Percentiles rank a stretch among this genome's conserved stretches.
These are phyloP conservation scores for Drosophila rubida DNA, from an alignment of 2,888 invertebrate species.

Conservation along the genomic window DNA sequence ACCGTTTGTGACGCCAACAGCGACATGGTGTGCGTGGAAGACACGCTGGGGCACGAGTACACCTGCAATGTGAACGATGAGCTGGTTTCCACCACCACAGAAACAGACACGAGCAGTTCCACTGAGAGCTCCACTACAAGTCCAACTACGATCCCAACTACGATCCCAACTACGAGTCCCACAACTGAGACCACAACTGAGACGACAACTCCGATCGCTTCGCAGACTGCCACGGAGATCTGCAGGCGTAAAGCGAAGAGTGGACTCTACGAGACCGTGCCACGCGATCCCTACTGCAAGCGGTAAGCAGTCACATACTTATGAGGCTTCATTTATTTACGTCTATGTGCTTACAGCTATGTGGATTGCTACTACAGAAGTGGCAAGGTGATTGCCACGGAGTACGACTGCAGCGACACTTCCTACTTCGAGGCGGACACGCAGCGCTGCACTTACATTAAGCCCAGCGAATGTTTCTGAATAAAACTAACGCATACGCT, in stretches of 20 bases:
- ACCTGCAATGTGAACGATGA: slow-evolving; percentile 77
- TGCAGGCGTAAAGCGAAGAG: slow-evolving; percentile 52
- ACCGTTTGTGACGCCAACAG: slow-evolving; percentile 75
- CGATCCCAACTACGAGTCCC: too few relatives aligned
- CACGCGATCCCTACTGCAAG: slow-evolving; percentile 72
- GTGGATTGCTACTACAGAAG: slow-evolving; percentile 65
- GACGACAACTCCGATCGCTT: background rate
- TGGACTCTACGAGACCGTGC: slow-evolving; percentile 75
- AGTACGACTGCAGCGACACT: slow-evolving; percentile 58
- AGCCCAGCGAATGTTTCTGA: slow-evolving; percentile 66
- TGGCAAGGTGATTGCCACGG: slow-evolving; percentile 53
- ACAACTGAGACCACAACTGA: background rate
- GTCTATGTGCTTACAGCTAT: slow-evolving; percentile 67
- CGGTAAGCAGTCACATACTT: slow-evolving; percentile 62
- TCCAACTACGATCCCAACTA: background rate
- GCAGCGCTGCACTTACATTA: slow-evolving; percentile 61
- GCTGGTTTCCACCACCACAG: slow-evolving; percentile 33
- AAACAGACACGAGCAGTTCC: background rate
- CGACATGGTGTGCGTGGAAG: slow-evolving; percentile 70
- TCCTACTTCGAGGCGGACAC: slow-evolving; percentile 64
- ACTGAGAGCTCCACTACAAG: background rate
- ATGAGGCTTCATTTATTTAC: background rate
- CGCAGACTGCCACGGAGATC: slow-evolving; percentile 60
- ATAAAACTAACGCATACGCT: background rate
- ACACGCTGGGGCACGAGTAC: slow-evolving; percentile 20